These are phyloP conservation scores for Liodrosophila aerea DNA, from an alignment of 2,888 invertebrate genomes.

Conservation along the genomic window DNA sequence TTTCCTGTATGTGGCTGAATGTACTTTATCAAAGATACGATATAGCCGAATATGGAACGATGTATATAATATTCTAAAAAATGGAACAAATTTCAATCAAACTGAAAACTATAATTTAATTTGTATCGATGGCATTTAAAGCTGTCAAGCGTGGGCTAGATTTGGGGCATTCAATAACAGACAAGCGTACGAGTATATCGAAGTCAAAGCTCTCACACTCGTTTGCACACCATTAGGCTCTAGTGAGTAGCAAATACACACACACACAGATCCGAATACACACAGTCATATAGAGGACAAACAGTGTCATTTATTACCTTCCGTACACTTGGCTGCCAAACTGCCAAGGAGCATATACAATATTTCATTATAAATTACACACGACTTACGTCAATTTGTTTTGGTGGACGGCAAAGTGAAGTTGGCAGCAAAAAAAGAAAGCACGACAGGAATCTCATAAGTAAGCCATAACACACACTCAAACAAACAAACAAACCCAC, in stretches of 20 bases:
- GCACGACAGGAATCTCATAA: constrained; percentile 56
- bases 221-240: constrained; percentile 45
- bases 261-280: constrained; percentile 1
- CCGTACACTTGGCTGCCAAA: constrained; percentile 69
- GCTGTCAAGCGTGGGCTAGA: not conserved
- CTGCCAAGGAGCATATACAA: constrained; percentile 70
- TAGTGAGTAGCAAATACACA: constrained; percentile 11
- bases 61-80: too few relatives aligned
- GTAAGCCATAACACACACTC: constrained; percentile 60
- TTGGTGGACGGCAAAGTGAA: constrained; percentile 65
- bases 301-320: constrained; percentile 73
- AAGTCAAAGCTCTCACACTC: constrained; percentile 22
- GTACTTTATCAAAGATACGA: too few relatives aligned
- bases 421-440: constrained; percentile 40
- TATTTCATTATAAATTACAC: constrained; percentile 77
- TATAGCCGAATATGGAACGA: too few relatives aligned
- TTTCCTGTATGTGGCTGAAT: too few relatives aligned
- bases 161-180: constrained; percentile 20
- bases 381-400: constrained; percentile 77
- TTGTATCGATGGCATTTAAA: not conserved
- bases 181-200: constrained; percentile 11
- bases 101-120: not conserved
- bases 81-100: too few relatives aligned
- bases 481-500: constrained; percentile 17
- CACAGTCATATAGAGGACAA: constrained; percentile 25